Evolutionary conservation across 2,797 vertebrate species (phyloP), one percentile per base, ranked within the genome.

Genomic region (Thalassophryne amazonica): DNA sequence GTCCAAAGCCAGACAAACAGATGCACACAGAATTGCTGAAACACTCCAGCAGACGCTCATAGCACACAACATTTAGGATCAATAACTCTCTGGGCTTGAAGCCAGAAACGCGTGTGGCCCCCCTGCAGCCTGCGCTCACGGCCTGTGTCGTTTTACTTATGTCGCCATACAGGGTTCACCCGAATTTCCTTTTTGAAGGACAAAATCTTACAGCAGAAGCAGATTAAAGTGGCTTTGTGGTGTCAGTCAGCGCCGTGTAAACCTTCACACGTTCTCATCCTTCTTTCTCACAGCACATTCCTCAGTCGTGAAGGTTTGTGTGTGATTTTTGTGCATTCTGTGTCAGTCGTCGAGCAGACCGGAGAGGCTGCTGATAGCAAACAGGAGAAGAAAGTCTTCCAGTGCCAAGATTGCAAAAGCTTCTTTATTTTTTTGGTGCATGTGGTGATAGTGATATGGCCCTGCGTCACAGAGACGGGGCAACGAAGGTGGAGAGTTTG

Each of bases 381-480:
- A 49, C 46, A 31, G 40, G 3, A 29, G 27, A 8, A 54, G 38
- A 58, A 69, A 62, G 41, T 22, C 52, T 50, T 45, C 57, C 36
- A 71, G 16, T 62, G 9, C 47, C 6, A 4, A 69, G 69, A 76
- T 56, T 70, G 74, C 60, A 31, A 57, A 73, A 34, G 71, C 60
- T 36, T 68, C 80, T 75, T 36, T 62, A 74, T 35, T 30, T 68
- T 80, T 75, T 36, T 62, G 74, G 35, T 30, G 34, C 53, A 61
- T 61, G 57, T 39, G 60, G 76, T 66, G 70, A 80, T 80, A 79
- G 80, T 80, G 60, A 81, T 72, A 43, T 52, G 49, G 69, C 56
- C n/a, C 55, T 55, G 54, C 76, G 76, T 80, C 36, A 33, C 72
- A 69, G 68, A 65, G 70, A 80, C 52, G 64, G 65, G 61, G 60